Percentiles rank a stretch among this genome's conserved stretches.
Evolutionary conservation across 64 coral and sea anemone species (phyloP).

Genomic region (Catalaphyllia jardinei): DNA sequence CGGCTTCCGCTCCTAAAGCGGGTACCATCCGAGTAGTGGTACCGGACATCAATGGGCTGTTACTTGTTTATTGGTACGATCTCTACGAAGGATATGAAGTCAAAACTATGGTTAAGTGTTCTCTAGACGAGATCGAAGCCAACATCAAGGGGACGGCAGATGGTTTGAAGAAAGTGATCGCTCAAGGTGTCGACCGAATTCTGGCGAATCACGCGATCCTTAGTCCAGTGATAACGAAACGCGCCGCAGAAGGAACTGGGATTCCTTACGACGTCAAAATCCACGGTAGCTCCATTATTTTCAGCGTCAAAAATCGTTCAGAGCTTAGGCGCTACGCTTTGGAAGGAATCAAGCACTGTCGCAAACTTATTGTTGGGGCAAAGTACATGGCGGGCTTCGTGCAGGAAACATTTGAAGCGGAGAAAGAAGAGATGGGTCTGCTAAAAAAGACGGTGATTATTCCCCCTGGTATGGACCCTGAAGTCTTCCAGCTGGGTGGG

Average conservation of each 20-base stretch:
- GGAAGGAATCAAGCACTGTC: conserved; percentile 75
- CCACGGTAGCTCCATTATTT: conserved; percentile 90
- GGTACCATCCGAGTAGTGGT: conserved; percentile 82
- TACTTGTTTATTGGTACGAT: conserved; percentile 93
- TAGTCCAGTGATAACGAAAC: conserved; percentile 80
- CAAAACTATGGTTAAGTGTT: conserved; percentile 85
- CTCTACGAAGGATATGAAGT: conserved; percentile 79
- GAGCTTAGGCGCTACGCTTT: conserved; percentile 81
- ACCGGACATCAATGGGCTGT: conserved; percentile 86
- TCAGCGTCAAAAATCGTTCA: conserved; percentile 73
- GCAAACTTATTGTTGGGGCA: conserved; percentile 83
- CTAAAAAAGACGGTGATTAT: conserved; percentile 79
- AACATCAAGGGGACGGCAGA: conserved; percentile 75
- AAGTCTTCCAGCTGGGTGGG: conserved; percentile 73
- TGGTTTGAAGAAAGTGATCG: conserved; percentile 74
- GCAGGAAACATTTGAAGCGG: conserved; percentile 49
- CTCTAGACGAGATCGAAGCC: conserved; percentile 90
- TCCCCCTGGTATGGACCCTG: conserved; percentile 87
- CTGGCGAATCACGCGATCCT: conserved; percentile 91
- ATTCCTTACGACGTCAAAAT: conserved; percentile 85
- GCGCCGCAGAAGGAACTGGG: conserved; percentile 58
- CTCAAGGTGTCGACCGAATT: conserved; percentile 86
- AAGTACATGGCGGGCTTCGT: conserved; percentile 64
- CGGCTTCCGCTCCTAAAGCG: conserved; percentile 40
- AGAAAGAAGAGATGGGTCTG: conserved; percentile 68